These are phyloP conservation scores for Alexandromys fortis DNA, from an alignment of 2,113 vertebrate species.

Conservation along the genomic window DNA sequence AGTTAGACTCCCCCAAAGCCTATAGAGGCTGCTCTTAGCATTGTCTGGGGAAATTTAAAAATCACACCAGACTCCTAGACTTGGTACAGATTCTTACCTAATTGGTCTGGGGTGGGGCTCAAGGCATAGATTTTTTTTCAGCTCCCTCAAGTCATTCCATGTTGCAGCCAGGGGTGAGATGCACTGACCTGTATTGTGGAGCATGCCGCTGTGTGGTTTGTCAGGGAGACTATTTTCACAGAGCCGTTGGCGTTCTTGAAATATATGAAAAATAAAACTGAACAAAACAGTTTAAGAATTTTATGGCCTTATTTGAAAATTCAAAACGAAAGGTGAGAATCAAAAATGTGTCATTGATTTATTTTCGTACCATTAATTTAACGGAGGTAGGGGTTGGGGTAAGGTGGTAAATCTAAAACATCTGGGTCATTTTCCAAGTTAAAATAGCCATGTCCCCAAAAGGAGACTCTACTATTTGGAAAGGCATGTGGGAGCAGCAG, in stretches of 20 bases:
- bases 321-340: constrained; percentile 56
- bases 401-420: constrained; percentile 55
- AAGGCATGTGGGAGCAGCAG: neutral
- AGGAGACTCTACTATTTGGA: constrained; percentile 35
- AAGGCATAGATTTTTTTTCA: neutral
- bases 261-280: constrained; percentile 41
- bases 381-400: neutral
- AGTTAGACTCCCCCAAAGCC: neutral
- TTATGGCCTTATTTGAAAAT: constrained; percentile 55
- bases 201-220: neutral
- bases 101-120: neutral
- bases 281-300: constrained; percentile 52
- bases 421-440: constrained; percentile 46
- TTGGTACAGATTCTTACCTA: constrained; percentile 9
- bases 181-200: neutral
- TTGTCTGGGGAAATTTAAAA: neutral
- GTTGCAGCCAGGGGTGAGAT: neutral
- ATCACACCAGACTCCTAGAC: neutral
- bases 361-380: constrained; percentile 48
- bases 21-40: neutral
- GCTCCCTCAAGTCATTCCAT: neutral
- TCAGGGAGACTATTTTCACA: neutral
- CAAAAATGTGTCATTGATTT: constrained; percentile 68
- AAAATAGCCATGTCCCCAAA: constrained; percentile 30
- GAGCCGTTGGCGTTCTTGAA: neutral